Conservation (phyloP, 1,140 invertebrate species). For the Arion vulgaris region DNA sequence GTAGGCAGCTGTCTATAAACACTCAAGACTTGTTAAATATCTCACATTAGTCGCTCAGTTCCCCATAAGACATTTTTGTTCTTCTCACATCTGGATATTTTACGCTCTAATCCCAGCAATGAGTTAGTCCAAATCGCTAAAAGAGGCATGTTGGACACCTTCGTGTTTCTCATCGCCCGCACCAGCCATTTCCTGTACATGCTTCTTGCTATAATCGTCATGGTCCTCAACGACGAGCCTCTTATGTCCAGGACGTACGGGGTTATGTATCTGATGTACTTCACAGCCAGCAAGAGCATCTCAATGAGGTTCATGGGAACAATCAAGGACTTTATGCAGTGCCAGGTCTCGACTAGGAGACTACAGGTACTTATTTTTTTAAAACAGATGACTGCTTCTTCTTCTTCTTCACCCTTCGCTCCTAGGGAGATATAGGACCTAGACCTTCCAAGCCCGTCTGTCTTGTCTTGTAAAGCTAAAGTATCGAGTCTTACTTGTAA, state of each 20-base stretch:
- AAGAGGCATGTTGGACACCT: neutral
- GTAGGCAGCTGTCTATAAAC: too few species aligned
- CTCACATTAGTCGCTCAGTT: too few species aligned
- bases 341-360: neutral
- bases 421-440: neutral
- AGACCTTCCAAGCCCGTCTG: neutral
- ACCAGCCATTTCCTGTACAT: neutral
- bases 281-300: neutral
- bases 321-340: neutral
- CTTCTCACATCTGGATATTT: too few species aligned
- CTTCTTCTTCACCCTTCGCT: too few species aligned
- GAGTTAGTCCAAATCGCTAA: neutral
- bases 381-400: too few species aligned
- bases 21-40: too few species aligned
- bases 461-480: neutral
- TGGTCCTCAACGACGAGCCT: neutral
- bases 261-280: constrained; percentile 4
- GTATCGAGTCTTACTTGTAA: too few species aligned
- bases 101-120: neutral
- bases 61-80: too few species aligned
- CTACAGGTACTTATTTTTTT: neutral
- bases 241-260: constrained; percentile 5
- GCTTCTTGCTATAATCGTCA: neutral
- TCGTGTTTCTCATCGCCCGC: neutral
- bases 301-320: neutral